These are phyloP conservation scores for Macrosteles quadrilineatus DNA, from an alignment of 1,140 invertebrate species.

Conservation along the genomic window DNA sequence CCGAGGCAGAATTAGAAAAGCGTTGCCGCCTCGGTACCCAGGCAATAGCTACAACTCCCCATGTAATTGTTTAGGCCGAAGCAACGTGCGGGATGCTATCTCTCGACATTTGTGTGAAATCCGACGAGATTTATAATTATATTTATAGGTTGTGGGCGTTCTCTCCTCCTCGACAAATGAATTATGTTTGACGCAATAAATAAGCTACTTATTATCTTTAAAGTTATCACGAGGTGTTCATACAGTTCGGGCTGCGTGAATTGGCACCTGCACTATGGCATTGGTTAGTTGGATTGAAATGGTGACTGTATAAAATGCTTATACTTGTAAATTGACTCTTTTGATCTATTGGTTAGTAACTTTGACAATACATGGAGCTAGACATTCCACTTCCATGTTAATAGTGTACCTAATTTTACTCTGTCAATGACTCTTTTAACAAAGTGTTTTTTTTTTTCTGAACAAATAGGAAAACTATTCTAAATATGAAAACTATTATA, in stretches of 20 bases:
- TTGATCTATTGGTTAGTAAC: too few species aligned
- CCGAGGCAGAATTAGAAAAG: conserved; percentile 14
- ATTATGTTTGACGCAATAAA: conserved; percentile 29
- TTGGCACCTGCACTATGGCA: background rate
- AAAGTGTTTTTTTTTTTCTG: too few species aligned
- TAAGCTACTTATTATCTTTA: conserved; percentile 32
- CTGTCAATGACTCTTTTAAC: too few species aligned
- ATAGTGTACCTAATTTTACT: too few species aligned
- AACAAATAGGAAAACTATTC: too few species aligned
- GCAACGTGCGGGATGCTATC: conserved; percentile 17
- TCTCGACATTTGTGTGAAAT: conserved; percentile 28
- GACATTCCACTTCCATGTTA: too few species aligned
- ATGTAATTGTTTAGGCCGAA: conserved; percentile 22
- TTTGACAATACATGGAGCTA: too few species aligned
- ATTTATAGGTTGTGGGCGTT: conserved; percentile 30
- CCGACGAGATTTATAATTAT: conserved; percentile 28
- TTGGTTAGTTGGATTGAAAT: too few species aligned
- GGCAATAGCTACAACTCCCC: conserved; percentile 19
- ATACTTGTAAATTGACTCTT: too few species aligned
- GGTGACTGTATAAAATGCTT: too few species aligned
- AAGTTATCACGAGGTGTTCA: conserved; percentile 13
- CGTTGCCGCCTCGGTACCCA: conserved; percentile 11
- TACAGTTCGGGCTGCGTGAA: conserved; percentile 2
- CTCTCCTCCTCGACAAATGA: conserved; percentile 15
- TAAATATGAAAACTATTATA: too few species aligned